These are phyloP conservation scores for Archips xylosteana DNA, from an alignment of 2,888 invertebrate species.

Conservation along the genomic window DNA sequence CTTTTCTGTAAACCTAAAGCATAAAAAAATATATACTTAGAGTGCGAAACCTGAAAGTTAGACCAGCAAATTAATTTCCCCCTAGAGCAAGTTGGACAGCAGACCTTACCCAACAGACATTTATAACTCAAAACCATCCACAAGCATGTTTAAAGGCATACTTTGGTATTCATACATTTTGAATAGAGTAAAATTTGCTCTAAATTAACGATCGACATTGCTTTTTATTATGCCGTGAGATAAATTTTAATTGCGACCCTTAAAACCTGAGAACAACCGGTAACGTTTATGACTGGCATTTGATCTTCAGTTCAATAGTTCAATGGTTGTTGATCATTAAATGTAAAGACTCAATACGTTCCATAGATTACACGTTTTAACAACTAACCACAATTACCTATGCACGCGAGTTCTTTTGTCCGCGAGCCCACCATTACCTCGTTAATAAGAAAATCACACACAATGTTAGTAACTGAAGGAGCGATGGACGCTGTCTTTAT, in stretches of 20 bases:
- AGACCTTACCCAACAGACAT: constrained; percentile 15
- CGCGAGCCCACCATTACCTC: constrained; percentile 40
- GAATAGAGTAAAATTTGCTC: constrained; percentile 61
- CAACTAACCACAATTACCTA: constrained; percentile 15
- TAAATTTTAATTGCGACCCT: constrained; percentile 71
- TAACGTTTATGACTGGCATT: constrained; percentile 61
- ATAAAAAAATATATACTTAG: too few species aligned
- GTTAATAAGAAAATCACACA: constrained; percentile 26
- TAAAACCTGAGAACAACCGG: constrained; percentile 56
- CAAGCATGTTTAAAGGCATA: constrained; percentile 24
- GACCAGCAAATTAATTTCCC: not conserved
- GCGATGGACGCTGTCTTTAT: constrained; percentile 34
- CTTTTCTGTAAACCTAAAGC: too few species aligned
- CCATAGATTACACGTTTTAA: constrained; percentile 46
- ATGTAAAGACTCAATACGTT: constrained; percentile 44
- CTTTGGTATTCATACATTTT: constrained; percentile 46
- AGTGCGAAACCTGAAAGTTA: too few species aligned
- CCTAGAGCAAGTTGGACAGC: not conserved
- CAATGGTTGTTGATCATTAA: constrained; percentile 57
- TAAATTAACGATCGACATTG: constrained; percentile 52
- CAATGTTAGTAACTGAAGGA: constrained; percentile 36
- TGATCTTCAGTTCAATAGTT: constrained; percentile 68
- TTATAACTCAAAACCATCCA: constrained; percentile 13
- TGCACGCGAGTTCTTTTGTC: constrained; percentile 28
- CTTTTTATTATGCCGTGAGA: constrained; percentile 66